These are phyloP conservation scores for Sarcoramphus papa DNA, from an alignment of 2,797 vertebrate genomes.

Conservation along the genomic window DNA sequence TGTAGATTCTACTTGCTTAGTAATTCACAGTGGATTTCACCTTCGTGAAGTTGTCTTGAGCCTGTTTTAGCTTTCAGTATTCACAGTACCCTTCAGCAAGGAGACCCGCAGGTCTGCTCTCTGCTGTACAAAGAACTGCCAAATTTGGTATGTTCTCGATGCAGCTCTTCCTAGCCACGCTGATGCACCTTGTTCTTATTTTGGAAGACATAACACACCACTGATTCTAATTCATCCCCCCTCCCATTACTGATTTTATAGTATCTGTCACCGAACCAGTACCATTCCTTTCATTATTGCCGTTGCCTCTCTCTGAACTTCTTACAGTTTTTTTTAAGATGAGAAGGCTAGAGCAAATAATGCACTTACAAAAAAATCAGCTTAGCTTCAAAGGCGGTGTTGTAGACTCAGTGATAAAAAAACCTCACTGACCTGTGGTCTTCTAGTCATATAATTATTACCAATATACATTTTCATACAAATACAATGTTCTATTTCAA, in stretches of 20 bases:
- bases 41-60: not conserved
- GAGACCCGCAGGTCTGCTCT: not conserved
- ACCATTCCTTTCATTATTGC: not conserved
- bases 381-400: not conserved
- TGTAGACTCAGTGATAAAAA: not conserved
- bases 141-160: not conserved
- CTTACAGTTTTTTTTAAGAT: not conserved
- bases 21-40: not conserved
- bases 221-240: not conserved
- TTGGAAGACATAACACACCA: not conserved
- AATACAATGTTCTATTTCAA: not conserved
- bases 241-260: not conserved
- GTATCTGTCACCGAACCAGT: not conserved
- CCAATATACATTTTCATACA: not conserved
- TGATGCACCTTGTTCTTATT: not conserved
- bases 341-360: not conserved
- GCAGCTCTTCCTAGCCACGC: not conserved
- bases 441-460: not conserved
- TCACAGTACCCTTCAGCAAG: fast-evolving
- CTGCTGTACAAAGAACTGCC: not conserved
- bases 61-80: not conserved
- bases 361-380: not conserved
- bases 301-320: not conserved
- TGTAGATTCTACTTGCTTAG: not conserved
- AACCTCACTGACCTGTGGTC: not conserved